Percentiles rank a stretch among this genome's conserved stretches.
Conservation (phyloP, 1,140 invertebrate species). For the Ladona fulva region DNA sequence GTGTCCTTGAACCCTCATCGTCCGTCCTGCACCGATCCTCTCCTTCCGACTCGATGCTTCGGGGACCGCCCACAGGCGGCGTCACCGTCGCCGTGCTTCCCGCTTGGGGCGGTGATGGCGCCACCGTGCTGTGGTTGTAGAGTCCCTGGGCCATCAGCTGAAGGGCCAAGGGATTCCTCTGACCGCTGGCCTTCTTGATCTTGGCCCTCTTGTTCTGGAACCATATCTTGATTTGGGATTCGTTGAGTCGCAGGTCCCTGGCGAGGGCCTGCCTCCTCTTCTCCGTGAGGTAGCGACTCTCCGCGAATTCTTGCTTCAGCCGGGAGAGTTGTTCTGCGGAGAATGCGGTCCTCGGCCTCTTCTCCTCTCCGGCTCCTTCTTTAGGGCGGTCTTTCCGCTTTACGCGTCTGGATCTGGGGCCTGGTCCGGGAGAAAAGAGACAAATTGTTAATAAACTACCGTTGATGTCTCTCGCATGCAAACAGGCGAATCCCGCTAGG, state of each 20-base stretch:
- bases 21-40: neutral
- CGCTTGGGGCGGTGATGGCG: conserved; percentile 16
- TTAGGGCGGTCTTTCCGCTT: conserved; percentile 41
- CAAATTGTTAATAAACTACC: too few relatives aligned
- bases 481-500: too few relatives aligned
- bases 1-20: neutral
- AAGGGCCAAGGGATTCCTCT: conserved; percentile 66
- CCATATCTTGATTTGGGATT: conserved; percentile 98
- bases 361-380: conserved; percentile 63
- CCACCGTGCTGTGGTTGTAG: conserved; percentile 47
- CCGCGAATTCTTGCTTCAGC: conserved; percentile 80
- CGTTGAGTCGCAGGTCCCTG: conserved; percentile 84
- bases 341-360: conserved; percentile 94
- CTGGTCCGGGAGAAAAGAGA: conserved; percentile 43
- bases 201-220: conserved; percentile 98
- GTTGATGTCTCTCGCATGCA: too few relatives aligned
- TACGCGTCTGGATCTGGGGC: conserved; percentile 76
- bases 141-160: conserved; percentile 53
- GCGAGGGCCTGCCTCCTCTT: conserved; percentile 84
- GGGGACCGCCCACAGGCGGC: neutral
- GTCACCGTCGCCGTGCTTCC: conserved; percentile 6
- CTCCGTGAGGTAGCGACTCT: conserved; percentile 82
- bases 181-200: conserved; percentile 89
- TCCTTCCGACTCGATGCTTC: neutral
- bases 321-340: conserved; percentile 87